Evolutionary conservation across 2,113 vertebrate species (phyloP), one percentile per base, ranked within the genome.

Genomic region (Ageneiosus marmoratus): DNA sequence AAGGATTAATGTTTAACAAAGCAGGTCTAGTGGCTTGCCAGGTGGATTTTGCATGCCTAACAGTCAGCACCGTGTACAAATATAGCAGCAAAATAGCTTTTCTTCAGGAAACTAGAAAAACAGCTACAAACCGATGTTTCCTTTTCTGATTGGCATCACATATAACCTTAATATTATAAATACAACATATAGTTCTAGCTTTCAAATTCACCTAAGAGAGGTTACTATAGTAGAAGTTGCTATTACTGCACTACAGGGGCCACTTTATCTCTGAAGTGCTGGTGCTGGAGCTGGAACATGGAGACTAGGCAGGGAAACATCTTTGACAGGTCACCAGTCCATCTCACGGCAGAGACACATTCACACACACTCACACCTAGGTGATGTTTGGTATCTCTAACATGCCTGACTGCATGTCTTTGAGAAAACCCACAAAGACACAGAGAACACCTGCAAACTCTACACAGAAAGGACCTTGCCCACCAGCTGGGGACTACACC

Each of bases 1-100:
- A 79, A 84, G 56, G 79, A 75, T 77, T 32, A 62, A 27, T 51
- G 73, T 75, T 34, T 67, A 53, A 53, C 60, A 67, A 83, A 83
- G 16, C 37, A 77, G 60, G 13, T 3, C 74, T 77, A 69, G 5
- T 22, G 50, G 24, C 24, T 53, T 83, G 41, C 74, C 53, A 74
- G 20, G 44, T 37, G 1, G 27, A 75, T 34, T 63, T 48, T 48
- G 44, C 10, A 62, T 44, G 58, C 32, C 16, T 34, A 24, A 58
- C 5, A 74, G 4, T 72, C 37, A 32, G 18, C 37, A 81, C 3
- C 1, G n/a, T 15, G 24, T 5, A 63, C 34, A 37, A 16, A 41
- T 82, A 16, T 29, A 15, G 34, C 46, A n/a, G 67, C 51, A 44
- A 41, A 13, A 69, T 24, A 22, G 20, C 12, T 32, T 69, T 67